Evolutionary conservation across 2,888 invertebrate genomes (phyloP).

Genomic region (Habroteleia sp.): DNA sequence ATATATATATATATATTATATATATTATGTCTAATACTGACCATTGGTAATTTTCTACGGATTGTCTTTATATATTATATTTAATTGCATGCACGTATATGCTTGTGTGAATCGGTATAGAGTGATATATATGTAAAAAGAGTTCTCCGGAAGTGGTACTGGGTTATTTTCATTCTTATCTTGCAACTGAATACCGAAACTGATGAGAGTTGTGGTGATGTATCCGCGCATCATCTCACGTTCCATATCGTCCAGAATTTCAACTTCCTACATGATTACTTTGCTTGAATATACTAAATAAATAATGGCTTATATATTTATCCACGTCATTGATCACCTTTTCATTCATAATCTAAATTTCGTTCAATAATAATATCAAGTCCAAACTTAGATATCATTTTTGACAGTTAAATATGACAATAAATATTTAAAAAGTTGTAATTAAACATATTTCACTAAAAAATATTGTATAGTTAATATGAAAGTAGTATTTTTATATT

Average conservation of each 20-base stretch:
- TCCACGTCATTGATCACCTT: slow-evolving; percentile 23
- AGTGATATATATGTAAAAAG: too few species aligned
- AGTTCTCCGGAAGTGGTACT: slow-evolving; percentile 72
- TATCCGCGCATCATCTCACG: slow-evolving; percentile 60
- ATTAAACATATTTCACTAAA: too few species aligned
- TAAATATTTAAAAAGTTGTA: too few species aligned
- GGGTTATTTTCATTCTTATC: slow-evolving; percentile 71
- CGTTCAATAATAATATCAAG: neutral
- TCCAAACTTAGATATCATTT: too few species aligned
- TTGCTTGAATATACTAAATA: slow-evolving; percentile 51
- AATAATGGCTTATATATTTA: slow-evolving; percentile 9
- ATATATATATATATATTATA: too few species aligned
- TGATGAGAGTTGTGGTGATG: slow-evolving; percentile 57
- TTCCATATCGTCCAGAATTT: slow-evolving; percentile 50
- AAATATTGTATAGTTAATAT: too few species aligned
- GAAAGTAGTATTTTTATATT: too few species aligned
- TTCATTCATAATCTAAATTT: neutral
- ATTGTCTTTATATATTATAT: too few species aligned
- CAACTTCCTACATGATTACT: slow-evolving; percentile 55
- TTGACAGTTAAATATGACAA: too few species aligned
- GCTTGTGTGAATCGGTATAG: too few species aligned
- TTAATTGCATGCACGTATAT: slow-evolving; percentile 37
- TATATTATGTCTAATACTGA: too few species aligned
- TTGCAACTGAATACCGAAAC: slow-evolving; percentile 69
- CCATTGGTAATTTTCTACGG: slow-evolving; percentile 19